Percentiles rank a stretch among this genome's conserved stretches.
Conservation (phyloP, 1,140 invertebrate genomes). For the Calliphora vicina region DNA sequence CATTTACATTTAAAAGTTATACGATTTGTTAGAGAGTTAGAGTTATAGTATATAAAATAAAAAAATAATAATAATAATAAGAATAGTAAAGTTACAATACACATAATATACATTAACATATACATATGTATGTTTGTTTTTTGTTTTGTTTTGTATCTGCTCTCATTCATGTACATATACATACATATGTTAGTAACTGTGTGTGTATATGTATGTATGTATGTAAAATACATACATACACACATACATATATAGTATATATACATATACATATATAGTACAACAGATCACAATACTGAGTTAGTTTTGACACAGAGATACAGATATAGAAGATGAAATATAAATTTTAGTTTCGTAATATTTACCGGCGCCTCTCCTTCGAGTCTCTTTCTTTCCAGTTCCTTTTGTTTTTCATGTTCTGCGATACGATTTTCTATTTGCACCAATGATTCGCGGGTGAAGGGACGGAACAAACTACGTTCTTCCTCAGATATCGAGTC, state of each 20-base stretch:
- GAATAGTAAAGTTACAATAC: background rate
- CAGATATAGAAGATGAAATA: background rate
- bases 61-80: background rate
- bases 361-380: constrained; percentile 84
- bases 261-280: background rate
- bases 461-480: constrained; percentile 95
- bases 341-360: constrained; percentile 43
- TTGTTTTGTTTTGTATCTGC: too few relatives aligned
- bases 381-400: constrained; percentile 94
- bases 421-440: constrained; percentile 93
- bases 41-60: background rate
- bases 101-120: background rate
- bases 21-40: background rate
- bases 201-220: too few relatives aligned
- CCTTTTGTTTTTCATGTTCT: constrained; percentile 94
- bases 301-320: background rate
- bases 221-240: too few relatives aligned
- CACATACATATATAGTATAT: too few relatives aligned
- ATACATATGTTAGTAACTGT: too few relatives aligned
- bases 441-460: constrained; percentile 94
- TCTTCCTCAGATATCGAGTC: constrained; percentile 91
- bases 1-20: background rate
- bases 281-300: background rate
- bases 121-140: too few relatives aligned
- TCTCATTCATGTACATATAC: too few relatives aligned